These are phyloP conservation scores for Porites evermanni DNA, from an alignment of 92 coral and sea anemone species.

Conservation along the genomic window DNA sequence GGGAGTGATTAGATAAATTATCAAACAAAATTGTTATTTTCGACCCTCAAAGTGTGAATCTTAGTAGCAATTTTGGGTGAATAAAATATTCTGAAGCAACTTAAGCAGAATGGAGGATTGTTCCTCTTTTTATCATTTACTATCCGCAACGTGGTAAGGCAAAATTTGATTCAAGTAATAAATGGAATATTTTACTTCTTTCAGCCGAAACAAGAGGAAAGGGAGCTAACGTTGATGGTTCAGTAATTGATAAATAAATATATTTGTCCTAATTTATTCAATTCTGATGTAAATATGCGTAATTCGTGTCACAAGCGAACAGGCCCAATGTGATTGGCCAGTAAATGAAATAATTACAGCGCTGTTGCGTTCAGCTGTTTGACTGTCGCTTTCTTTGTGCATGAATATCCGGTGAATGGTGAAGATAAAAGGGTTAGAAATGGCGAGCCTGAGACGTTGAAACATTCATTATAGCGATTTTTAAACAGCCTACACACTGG, in stretches of 20 bases:
- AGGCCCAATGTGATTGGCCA: slow-evolving; percentile 59
- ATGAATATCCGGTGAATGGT: slow-evolving; percentile 57
- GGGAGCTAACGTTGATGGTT: background rate
- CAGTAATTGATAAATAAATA: background rate
- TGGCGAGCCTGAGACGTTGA: slow-evolving; percentile 17
- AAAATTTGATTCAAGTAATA: too few relatives aligned
- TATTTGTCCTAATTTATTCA: slow-evolving; percentile 32
- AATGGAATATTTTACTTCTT: too few relatives aligned
- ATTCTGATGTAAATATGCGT: slow-evolving; percentile 13
- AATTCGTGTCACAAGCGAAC: background rate
- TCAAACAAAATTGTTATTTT: background rate
- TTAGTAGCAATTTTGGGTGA: background rate
- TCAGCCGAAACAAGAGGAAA: background rate
- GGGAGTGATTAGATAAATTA: background rate
- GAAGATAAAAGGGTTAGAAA: slow-evolving; percentile 19
- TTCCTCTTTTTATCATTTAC: background rate
- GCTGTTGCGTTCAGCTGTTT: slow-evolving; percentile 70
- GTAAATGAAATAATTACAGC: slow-evolving; percentile 44
- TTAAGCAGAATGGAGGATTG: background rate
- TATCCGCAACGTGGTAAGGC: too few relatives aligned
- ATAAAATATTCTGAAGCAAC: background rate
- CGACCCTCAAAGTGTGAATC: background rate
- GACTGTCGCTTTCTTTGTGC: slow-evolving; percentile 40
- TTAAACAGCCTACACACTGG: background rate
- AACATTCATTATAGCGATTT: slow-evolving; percentile 25